Percentiles rank a stretch among this genome's conserved stretches.
Conservation (phyloP, 2,888 invertebrate genomes). For the Cerastis leucographa region DNA sequence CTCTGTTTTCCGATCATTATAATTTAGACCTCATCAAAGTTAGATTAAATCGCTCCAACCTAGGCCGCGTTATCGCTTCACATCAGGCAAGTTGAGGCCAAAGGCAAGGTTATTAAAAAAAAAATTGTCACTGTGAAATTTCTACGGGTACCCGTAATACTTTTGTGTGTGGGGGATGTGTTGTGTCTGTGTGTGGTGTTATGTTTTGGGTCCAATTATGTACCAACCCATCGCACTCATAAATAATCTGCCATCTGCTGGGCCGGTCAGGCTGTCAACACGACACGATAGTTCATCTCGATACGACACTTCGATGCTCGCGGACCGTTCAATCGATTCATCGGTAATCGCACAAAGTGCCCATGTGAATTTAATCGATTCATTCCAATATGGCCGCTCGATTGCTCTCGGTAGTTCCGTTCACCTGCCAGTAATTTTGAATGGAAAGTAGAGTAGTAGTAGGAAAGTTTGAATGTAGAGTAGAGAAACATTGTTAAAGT, state of each 20-base stretch:
- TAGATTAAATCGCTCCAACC: no score
- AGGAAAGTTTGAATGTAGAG: constrained; percentile 17
- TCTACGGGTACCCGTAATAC: no score
- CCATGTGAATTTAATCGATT: constrained; percentile 71
- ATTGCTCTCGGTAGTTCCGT: constrained; percentile 60
- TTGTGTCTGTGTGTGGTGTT: background rate
- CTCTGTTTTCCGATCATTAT: no score
- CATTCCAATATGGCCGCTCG: constrained; percentile 63
- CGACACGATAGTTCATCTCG: constrained; percentile 15
- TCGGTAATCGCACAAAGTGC: constrained; percentile 68
- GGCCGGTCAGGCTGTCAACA: background rate
- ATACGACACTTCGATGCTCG: constrained; percentile 3
- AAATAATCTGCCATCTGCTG: background rate
- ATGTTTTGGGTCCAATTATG: background rate
- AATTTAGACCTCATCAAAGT: no score
- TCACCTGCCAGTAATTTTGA: constrained; percentile 10
- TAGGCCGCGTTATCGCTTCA: no score
- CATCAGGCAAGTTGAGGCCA: no score
- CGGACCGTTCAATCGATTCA: constrained; percentile 41
- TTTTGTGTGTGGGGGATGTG: background rate
- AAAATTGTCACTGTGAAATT: background rate
- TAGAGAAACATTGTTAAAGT: background rate
- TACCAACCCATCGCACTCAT: background rate
- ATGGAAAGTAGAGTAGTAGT: constrained; percentile 16
- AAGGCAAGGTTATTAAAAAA: background rate